Evolutionary conservation across 2,113 vertebrate species (phyloP).

Genomic region (Peromyscus polionotus): DNA sequence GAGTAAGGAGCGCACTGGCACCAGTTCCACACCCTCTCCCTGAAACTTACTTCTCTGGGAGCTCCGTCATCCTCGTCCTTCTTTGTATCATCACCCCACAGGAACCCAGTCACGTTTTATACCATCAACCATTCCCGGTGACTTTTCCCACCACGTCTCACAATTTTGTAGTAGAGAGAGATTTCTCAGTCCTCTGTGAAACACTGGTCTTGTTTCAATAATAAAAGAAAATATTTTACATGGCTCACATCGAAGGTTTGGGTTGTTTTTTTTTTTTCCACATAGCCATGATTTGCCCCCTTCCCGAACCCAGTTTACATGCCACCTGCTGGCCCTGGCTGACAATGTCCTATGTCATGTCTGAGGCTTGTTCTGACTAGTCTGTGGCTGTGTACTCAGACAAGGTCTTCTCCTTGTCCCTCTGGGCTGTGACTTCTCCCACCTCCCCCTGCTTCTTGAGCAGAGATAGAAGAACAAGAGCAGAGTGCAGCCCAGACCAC

Average conservation of each 20-base stretch:
- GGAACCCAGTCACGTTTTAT: background rate
- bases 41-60: background rate
- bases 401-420: too few relatives aligned
- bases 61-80: too few relatives aligned
- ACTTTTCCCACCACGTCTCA: background rate
- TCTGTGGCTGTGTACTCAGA: too few relatives aligned
- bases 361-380: background rate
- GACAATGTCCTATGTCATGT: accelerated
- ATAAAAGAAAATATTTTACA: background rate
- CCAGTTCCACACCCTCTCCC: background rate
- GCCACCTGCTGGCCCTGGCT: background rate
- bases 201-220: background rate
- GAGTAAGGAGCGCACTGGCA: background rate
- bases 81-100: background rate
- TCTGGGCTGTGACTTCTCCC: background rate
- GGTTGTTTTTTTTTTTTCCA: background rate
- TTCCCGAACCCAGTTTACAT: too few relatives aligned
- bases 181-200: background rate
- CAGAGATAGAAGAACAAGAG: background rate
- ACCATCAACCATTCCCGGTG: background rate
- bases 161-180: background rate
- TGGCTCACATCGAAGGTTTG: background rate
- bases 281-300: background rate
- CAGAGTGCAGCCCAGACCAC: too few relatives aligned
- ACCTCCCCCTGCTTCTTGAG: background rate